These are phyloP conservation scores for Gobiocypris rarus DNA, from an alignment of 2,113 vertebrate species.

Conservation along the genomic window DNA sequence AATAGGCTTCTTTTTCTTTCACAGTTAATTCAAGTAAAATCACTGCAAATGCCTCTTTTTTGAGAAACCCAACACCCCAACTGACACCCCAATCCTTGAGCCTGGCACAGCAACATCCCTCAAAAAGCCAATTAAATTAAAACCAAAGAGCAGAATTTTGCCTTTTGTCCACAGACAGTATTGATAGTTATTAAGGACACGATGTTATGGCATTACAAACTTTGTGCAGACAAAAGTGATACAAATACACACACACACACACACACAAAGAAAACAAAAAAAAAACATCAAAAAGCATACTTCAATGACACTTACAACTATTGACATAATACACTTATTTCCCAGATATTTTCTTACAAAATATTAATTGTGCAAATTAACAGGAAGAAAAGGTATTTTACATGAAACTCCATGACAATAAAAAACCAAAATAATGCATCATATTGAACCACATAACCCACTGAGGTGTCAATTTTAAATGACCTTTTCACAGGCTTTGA, in stretches of 20 bases:
- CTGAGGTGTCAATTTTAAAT: background rate
- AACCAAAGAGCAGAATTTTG: background rate
- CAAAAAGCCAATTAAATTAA: background rate
- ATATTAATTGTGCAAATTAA: conserved; percentile 54
- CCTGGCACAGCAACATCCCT: background rate
- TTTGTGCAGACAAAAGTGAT: conserved; percentile 4
- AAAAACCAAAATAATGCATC: conserved; percentile 37
- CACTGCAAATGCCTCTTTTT: conserved; percentile 5
- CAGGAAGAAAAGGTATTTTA: conserved; percentile 32
- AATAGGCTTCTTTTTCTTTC: background rate
- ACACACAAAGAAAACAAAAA: background rate
- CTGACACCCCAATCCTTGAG: background rate
- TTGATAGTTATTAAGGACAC: background rate
- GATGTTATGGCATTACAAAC: background rate
- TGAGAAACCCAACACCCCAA: conserved; percentile 5
- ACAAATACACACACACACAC: background rate
- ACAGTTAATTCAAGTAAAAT: conserved; percentile 12
- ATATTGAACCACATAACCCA: conserved; percentile 46
- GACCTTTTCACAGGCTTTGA: conserved; percentile 33
- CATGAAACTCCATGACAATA: conserved; percentile 26
- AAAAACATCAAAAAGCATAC: conserved; percentile 24
- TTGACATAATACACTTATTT: conserved; percentile 8
- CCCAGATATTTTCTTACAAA: conserved; percentile 43
- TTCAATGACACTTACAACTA: background rate
- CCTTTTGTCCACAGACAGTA: background rate